These are phyloP conservation scores for Ormyrus rosae DNA, from an alignment of 2,888 invertebrate species.

Conservation along the genomic window DNA sequence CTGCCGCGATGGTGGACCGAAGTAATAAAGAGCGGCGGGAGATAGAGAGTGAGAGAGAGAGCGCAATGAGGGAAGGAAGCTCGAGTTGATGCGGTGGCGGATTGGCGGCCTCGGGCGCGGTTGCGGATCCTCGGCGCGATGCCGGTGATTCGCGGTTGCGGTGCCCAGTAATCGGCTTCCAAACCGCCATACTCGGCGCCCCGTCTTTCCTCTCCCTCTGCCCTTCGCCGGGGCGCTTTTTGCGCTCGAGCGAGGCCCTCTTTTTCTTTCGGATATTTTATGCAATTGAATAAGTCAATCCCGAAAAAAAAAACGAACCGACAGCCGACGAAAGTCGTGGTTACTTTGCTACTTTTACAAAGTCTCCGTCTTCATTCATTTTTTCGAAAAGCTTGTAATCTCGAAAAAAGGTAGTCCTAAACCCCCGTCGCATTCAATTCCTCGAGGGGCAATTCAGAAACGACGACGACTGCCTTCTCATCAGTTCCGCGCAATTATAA, in stretches of 20 bases:
- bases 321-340: not conserved
- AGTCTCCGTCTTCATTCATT: too few relatives aligned
- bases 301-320: not conserved
- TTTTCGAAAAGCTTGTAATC: too few relatives aligned
- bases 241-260: not conserved
- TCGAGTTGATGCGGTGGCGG: conserved; percentile 65
- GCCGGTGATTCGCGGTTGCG: conserved; percentile 75
- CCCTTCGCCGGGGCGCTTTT: conserved; percentile 49
- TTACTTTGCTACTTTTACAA: too few relatives aligned
- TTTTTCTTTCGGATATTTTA: not conserved
- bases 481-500: too few relatives aligned
- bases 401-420: too few relatives aligned
- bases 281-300: not conserved
- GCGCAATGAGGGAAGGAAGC: conserved; percentile 55
- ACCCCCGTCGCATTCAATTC: too few relatives aligned
- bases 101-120: conserved; percentile 75
- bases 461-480: too few relatives aligned
- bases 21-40: conserved; percentile 48
- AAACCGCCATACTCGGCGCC: conserved; percentile 70
- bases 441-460: too few relatives aligned
- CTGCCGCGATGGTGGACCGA: conserved; percentile 29
- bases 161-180: conserved; percentile 74
- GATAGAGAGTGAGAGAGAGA: conserved; percentile 46
- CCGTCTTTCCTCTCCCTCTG: conserved; percentile 56
- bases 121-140: conserved; percentile 75